Evolutionary conservation across 2,797 vertebrate species (phyloP), one percentile per base, ranked within the genome.

Genomic region (Hemitrygon akajei): DNA sequence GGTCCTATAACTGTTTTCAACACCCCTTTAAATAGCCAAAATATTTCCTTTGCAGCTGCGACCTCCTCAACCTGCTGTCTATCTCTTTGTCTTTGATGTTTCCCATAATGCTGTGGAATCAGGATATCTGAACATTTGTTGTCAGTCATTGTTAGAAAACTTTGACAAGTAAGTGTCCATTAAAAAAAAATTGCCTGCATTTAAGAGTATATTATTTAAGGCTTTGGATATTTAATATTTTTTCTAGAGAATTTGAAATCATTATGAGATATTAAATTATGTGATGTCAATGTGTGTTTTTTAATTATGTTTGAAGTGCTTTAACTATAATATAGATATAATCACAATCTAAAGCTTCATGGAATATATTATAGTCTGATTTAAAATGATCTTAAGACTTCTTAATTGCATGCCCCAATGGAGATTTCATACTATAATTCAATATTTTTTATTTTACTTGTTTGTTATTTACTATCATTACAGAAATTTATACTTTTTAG

Each of bases 31-130:
- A 40, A 30, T 66, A n/a, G 7, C 20, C 34, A 69, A 22, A 66
- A 63, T 93, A 58, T 87, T 96, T 94, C 94, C 93, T 95, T 96
- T 95, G 63, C 95, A 99, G 99, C 95, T 99, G 95, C 98, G 99
- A 77, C 99, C 99, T 94, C 99, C 99, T 95, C 99, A 99, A 94
- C 98, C 99, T 0, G 98, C 99, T 0, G 98, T 97, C 58, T 99
- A 99, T 96, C 96, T 99, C 94, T 99, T 99, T 96, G 97, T 99
- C 93, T 96, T 99, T 94, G 99, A 99, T 91, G 99, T 99, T 81
- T 99, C 98, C 92, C 98, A 99, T 95, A 99, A 98, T 40, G 99
- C 98, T 18, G 97, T 99, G 94, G 98, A 99, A 95, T 96, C 97
- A 1, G 99, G 99, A 91, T 99, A 99, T 96, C 97, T 99, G 95